Conservation (phyloP, 1,140 invertebrate genomes). For the Glomeris maerens region DNA sequence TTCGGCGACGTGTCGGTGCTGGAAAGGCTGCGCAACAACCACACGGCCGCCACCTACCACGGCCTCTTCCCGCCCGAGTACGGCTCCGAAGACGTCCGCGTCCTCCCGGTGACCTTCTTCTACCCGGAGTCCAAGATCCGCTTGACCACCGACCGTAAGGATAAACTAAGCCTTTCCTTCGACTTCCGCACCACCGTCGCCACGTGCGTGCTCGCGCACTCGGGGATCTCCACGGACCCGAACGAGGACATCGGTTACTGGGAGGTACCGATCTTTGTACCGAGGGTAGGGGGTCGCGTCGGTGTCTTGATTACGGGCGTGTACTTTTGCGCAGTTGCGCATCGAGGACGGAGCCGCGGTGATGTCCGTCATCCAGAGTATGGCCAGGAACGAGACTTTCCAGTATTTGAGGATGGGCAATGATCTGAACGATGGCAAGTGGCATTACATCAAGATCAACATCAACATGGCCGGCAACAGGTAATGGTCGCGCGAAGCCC, state of each 20-base stretch:
- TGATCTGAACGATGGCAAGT: conserved; percentile 23
- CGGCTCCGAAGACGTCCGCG: conserved; percentile 63
- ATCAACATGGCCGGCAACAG: no score
- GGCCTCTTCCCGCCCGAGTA: conserved; percentile 64
- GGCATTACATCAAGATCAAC: conserved; percentile 57
- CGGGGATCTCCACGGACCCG: conserved; percentile 52
- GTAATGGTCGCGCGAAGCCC: no score
- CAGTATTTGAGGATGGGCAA: not conserved
- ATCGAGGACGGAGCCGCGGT: conserved; percentile 18
- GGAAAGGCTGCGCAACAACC: conserved; percentile 58
- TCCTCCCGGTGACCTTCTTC: conserved; percentile 82
- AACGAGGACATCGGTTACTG: conserved; percentile 62
- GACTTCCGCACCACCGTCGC: conserved; percentile 74
- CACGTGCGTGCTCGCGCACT: conserved; percentile 67
- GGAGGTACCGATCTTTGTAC: conserved; percentile 49
- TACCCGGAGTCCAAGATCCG: conserved; percentile 74
- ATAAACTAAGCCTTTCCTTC: conserved; percentile 59
- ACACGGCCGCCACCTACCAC: conserved; percentile 47
- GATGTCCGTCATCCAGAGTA: conserved; percentile 18
- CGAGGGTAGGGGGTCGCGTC: conserved; percentile 9
- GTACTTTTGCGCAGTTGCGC: conserved; percentile 20
- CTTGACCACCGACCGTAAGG: conserved; percentile 50
- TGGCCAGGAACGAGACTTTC: conserved; percentile 19
- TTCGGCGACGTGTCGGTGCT: conserved; percentile 82
- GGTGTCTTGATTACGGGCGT: conserved; percentile 17